Evolutionary conservation across 37 sponge, comb jelly and placozoan genomes (phyloP).

Genomic region (Petrosia ficiformis): DNA sequence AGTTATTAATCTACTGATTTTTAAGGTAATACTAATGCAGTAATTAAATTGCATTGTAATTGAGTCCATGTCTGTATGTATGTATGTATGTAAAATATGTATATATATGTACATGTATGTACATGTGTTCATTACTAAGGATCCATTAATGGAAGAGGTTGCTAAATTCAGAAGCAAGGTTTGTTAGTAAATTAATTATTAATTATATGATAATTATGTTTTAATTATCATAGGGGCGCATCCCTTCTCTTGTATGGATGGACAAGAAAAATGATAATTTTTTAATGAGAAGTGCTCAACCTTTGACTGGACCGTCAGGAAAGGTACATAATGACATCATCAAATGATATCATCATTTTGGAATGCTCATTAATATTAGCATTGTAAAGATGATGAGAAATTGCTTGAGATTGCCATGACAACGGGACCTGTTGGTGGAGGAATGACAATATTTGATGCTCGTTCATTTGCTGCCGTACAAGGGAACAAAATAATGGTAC

Average conservation of each 20-base stretch:
- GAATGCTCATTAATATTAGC: constrained; percentile 20
- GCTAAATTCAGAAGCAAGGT: constrained; percentile 87
- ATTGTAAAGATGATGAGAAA: constrained; percentile 72
- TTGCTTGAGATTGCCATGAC: constrained; percentile 59
- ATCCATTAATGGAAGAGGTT: constrained; percentile 26
- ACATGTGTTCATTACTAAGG: constrained; percentile 1
- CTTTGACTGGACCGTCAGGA: constrained; percentile 72
- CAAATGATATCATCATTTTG: not conserved
- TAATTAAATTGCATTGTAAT: no score
- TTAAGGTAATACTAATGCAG: no score
- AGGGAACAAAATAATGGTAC: constrained; percentile 91
- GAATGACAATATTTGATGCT: constrained; percentile 85
- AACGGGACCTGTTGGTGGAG: constrained; percentile 32
- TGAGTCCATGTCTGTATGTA: no score
- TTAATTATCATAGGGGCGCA: constrained; percentile 43
- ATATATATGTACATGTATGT: not conserved
- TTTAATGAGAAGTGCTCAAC: constrained; percentile 94
- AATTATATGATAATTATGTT: not conserved
- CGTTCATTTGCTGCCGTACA: constrained; percentile 87
- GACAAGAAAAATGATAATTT: constrained; percentile 61
- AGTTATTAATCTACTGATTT: no score
- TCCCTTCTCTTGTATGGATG: constrained; percentile 88
- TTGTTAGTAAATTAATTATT: not conserved
- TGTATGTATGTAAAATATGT: not conserved
- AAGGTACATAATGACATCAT: constrained; percentile 35